A percentile compares a stretch with the other conserved stretches of the same genome.
These are phyloP conservation scores for Parnassius smintheus DNA, from an alignment of 2,888 invertebrate genomes.

Conservation along the genomic window DNA sequence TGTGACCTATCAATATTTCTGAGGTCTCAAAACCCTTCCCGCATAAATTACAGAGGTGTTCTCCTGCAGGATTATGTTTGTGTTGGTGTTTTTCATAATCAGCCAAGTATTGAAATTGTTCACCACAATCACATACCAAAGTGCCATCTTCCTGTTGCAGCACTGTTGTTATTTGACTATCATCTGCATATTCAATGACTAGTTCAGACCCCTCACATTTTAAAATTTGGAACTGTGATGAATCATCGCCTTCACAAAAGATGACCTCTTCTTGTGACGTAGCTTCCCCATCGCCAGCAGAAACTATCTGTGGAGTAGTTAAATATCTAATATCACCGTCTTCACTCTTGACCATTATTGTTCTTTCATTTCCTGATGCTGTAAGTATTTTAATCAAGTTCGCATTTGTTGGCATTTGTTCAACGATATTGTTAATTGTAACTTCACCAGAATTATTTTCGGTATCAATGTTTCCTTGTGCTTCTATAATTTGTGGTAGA, in stretches of 20 bases:
- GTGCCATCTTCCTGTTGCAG: slow-evolving; percentile 68
- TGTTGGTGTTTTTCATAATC: slow-evolving; percentile 70
- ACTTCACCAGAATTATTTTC: slow-evolving; percentile 35
- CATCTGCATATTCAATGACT: slow-evolving; percentile 73
- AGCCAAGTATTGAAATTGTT: slow-evolving; percentile 61
- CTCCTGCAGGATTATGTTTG: slow-evolving; percentile 63
- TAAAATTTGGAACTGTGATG: slow-evolving; percentile 67
- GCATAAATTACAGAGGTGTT: slow-evolving; percentile 67
- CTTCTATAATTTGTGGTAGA: slow-evolving; percentile 35
- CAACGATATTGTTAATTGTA: slow-evolving; percentile 37
- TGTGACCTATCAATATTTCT: slow-evolving; percentile 71
- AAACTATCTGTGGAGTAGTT: slow-evolving; percentile 51
- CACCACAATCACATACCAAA: slow-evolving; percentile 72
- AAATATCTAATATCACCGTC: slow-evolving; percentile 57
- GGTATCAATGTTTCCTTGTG: slow-evolving; percentile 33
- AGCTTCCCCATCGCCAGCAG: slow-evolving; percentile 52
- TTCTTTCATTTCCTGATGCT: slow-evolving; percentile 53
- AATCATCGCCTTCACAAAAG: slow-evolving; percentile 68
- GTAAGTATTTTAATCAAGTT: slow-evolving; percentile 68
- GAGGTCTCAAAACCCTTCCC: slow-evolving; percentile 73
- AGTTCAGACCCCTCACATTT: slow-evolving; percentile 72
- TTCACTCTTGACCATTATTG: slow-evolving; percentile 58
- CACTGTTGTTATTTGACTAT: slow-evolving; percentile 63
- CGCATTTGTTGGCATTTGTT: slow-evolving; percentile 15
- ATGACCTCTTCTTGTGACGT: slow-evolving; percentile 64